phyloP scores from a whole-genome alignment of 2,888 invertebrate genomes.

The Calameuta pallipes region DNA sequence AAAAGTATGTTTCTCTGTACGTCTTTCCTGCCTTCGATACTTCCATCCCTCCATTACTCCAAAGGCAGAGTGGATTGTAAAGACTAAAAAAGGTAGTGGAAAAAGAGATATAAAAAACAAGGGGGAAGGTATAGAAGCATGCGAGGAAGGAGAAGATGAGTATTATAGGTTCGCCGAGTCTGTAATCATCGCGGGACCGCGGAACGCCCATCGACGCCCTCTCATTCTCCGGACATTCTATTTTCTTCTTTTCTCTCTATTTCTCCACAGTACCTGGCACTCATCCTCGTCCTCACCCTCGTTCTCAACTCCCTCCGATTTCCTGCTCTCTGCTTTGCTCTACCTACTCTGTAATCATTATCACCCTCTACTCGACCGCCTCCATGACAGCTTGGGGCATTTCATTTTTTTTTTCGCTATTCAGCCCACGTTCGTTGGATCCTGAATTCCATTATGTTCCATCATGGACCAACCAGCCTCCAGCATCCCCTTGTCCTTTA shows the following conservation, averaged over 20 bases:
- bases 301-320: conserved; percentile 25
- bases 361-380: conserved; percentile 55
- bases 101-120: conserved; percentile 27
- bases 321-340: conserved; percentile 27
- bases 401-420: conserved; percentile 33
- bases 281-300: conserved; percentile 22
- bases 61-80: background rate
- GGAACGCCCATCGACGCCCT: conserved; percentile 65
- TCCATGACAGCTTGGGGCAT: conserved; percentile 65
- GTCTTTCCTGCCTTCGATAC: background rate
- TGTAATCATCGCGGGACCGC: conserved; percentile 66
- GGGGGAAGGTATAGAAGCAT: conserved; percentile 4
- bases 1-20: background rate
- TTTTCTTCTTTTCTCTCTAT: conserved; percentile 35
- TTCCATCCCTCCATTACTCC: background rate
- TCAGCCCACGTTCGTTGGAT: conserved; percentile 38
- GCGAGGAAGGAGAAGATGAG: conserved; percentile 53
- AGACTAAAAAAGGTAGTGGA: conserved; percentile 19
- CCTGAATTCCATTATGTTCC: conserved; percentile 54
- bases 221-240: conserved; percentile 47
- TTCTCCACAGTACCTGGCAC: conserved; percentile 25
- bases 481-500: background rate
- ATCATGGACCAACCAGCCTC: conserved; percentile 34
- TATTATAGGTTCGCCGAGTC: conserved; percentile 64
- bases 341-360: conserved; percentile 55